Percentiles rank a stretch among this genome's conserved stretches.
phyloP scores from a whole-genome alignment of 1,140 invertebrate genomes.

The Teleogryllus occipitalis region DNA sequence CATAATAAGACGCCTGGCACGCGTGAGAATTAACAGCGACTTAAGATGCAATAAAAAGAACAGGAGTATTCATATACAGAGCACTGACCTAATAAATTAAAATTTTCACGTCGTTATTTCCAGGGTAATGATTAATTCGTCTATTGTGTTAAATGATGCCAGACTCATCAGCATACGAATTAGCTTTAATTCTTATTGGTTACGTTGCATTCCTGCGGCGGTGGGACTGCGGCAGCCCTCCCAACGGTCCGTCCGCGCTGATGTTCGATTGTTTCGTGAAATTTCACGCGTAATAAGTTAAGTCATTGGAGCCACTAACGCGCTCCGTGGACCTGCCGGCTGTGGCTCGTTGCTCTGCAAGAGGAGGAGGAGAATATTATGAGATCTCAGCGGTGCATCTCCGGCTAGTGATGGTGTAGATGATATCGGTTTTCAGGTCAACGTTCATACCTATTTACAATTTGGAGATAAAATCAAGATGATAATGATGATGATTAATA shows the following conservation, averaged over 20 bases:
- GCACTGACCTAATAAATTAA: conserved; percentile 1
- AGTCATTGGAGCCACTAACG: not conserved
- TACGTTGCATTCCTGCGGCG: not conserved
- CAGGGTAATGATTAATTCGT: not conserved
- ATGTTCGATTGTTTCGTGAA: conserved; percentile 4
- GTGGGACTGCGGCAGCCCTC: not conserved
- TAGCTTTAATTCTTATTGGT: conserved; percentile 1
- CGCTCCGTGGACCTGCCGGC: too few relatives aligned
- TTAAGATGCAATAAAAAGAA: not conserved
- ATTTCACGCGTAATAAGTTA: conserved; percentile 5
- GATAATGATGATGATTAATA: too few relatives aligned
- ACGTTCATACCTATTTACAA: too few relatives aligned
- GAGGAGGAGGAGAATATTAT: too few relatives aligned
- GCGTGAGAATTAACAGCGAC: not conserved
- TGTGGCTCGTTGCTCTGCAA: too few relatives aligned
- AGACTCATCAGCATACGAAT: not conserved
- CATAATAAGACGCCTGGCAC: not conserved
- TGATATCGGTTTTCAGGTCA: too few relatives aligned
- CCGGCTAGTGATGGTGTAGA: too few relatives aligned
- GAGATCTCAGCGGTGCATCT: too few relatives aligned
- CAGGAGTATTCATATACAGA: not conserved
- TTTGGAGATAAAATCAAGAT: too few relatives aligned
- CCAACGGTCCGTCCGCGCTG: not conserved
- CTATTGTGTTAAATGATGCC: not conserved
- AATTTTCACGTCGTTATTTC: not conserved